A percentile compares a stretch with the other conserved stretches of the same genome.
Evolutionary conservation across 2,888 invertebrate genomes (phyloP).

Genomic region (Orgyia antiqua): DNA sequence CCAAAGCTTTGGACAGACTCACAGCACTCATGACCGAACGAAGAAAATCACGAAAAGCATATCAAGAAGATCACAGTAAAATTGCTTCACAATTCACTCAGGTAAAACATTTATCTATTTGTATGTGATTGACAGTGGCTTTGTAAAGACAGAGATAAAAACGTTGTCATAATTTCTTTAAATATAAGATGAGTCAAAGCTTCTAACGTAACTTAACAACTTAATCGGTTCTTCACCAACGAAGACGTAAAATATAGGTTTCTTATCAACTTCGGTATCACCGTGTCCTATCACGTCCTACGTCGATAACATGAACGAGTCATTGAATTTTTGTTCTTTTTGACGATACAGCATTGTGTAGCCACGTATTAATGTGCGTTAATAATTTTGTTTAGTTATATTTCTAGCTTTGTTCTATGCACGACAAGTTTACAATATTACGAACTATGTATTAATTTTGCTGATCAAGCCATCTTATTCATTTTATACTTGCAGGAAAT

Average conservation of each 20-base stretch:
- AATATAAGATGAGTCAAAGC: conserved; percentile 3
- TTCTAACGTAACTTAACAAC: too few species aligned
- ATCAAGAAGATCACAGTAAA: conserved; percentile 92
- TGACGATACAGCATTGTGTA: conserved; percentile 10
- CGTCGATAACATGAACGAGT: conserved; percentile 48
- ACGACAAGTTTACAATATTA: too few species aligned
- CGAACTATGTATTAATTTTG: too few species aligned
- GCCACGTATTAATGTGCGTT: conserved; percentile 13
- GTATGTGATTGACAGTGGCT: too few species aligned
- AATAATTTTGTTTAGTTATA: too few species aligned
- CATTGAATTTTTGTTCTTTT: conserved; percentile 30
- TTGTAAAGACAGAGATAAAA: too few species aligned
- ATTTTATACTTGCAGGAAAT: too few species aligned
- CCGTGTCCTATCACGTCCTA: conserved; percentile 55
- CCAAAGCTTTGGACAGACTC: conserved; percentile 89
- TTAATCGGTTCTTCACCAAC: conserved; percentile 7
- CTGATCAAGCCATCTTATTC: too few species aligned
- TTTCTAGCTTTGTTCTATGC: too few species aligned
- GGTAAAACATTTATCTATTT: too few species aligned
- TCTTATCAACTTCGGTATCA: conserved; percentile 42
- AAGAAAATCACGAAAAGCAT: conserved; percentile 89
- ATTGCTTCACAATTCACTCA: conserved; percentile 89
- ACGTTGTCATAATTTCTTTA: too few species aligned
- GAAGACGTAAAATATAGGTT: conserved; percentile 15
- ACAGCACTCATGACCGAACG: conserved; percentile 90